Evolutionary conservation across 2,888 invertebrate genomes (phyloP).

Genomic region (Diaphora mendica): DNA sequence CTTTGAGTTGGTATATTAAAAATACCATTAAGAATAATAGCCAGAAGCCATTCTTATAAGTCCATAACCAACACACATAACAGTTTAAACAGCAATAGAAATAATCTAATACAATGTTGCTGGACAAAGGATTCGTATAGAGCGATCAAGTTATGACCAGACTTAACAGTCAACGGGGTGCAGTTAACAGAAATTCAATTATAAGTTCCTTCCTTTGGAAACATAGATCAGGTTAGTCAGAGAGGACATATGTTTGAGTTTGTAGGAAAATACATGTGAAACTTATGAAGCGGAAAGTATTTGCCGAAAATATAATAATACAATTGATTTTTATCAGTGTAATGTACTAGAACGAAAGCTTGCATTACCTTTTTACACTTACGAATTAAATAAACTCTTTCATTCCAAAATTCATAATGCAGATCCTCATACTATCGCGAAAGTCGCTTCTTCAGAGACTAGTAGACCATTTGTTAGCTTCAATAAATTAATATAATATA

Average conservation of each 20-base stretch:
- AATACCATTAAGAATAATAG: conserved; percentile 20
- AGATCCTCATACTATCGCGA: no score
- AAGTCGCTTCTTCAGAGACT: no score
- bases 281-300: neutral
- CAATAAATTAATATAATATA: no score
- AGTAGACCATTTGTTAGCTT: no score
- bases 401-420: no score
- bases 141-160: conserved; percentile 76
- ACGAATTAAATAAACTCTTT: no score
- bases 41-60: conserved; percentile 33
- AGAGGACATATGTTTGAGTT: neutral
- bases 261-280: neutral
- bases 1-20: neutral
- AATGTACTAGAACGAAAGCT: no score
- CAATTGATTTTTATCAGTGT: no score
- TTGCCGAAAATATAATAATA: no score
- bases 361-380: no score
- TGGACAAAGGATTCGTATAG: conserved; percentile 69
- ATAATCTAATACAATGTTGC: conserved; percentile 70
- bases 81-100: conserved; percentile 43
- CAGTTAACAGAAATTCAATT: conserved; percentile 85
- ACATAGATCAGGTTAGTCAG: conserved; percentile 59
- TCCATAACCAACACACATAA: conserved; percentile 22
- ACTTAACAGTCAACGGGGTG: conserved; percentile 77
- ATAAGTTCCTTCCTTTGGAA: conserved; percentile 77